Conservation (phyloP, 2,888 invertebrate genomes). For the Amphipoea oculea region DNA sequence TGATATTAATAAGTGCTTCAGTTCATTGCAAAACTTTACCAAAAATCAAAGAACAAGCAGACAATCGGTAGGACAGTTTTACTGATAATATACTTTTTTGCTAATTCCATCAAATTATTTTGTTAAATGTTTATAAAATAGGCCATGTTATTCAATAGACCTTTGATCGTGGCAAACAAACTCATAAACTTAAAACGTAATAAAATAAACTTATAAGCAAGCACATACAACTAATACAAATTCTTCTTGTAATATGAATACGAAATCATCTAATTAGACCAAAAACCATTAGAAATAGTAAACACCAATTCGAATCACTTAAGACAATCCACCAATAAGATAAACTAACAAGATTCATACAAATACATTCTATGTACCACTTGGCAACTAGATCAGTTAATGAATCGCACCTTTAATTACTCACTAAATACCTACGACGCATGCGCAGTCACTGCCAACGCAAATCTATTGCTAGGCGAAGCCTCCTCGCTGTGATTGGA, state of each 20-base stretch:
- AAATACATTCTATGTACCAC: not conserved
- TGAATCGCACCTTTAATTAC: constrained; percentile 60
- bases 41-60: not conserved
- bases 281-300: not conserved
- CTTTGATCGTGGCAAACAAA: not conserved
- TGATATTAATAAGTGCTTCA: not conserved
- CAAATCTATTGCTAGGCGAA: constrained; percentile 79
- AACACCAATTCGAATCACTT: not conserved
- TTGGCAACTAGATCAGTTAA: constrained; percentile 21
- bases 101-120: not conserved
- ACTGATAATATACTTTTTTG: not conserved
- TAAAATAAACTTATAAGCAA: not conserved
- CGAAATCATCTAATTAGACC: not conserved
- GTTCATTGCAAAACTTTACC: not conserved
- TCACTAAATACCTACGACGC: constrained; percentile 64
- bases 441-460: constrained; percentile 59
- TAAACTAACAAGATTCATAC: constrained; percentile 5
- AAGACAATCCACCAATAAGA: not conserved
- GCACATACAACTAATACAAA: not conserved
- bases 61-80: no score
- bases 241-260: not conserved
- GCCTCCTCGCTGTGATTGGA: constrained; percentile 83
- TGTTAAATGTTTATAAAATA: not conserved
- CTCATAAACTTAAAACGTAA: not conserved
- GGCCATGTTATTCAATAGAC: not conserved